Conservation (phyloP, 2,888 invertebrate genomes). For the Lacanobia oleracea region DNA sequence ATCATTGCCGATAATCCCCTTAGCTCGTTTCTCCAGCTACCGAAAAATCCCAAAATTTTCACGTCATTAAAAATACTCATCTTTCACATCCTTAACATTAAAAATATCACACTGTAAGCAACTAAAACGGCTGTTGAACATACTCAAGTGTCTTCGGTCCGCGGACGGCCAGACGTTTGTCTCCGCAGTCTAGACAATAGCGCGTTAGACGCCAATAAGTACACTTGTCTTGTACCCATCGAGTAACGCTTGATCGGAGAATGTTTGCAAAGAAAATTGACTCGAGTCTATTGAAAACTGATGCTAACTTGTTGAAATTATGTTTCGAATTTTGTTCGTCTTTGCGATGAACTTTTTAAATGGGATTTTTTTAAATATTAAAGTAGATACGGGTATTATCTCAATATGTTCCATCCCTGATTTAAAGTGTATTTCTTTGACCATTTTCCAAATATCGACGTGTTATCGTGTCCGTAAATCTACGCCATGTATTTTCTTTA, state of each 20-base stretch:
- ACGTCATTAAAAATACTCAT: background rate
- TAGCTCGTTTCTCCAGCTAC: background rate
- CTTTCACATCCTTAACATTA: background rate
- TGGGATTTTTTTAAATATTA: too few relatives aligned
- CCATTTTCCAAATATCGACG: background rate
- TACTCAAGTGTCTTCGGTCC: constrained; percentile 45
- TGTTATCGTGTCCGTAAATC: background rate
- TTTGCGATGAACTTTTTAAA: background rate
- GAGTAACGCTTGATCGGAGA: constrained; percentile 34
- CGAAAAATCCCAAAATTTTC: background rate
- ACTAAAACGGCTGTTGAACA: constrained; percentile 39
- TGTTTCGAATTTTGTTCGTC: constrained; percentile 19
- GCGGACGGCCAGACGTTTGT: constrained; percentile 68
- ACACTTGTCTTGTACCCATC: constrained; percentile 57
- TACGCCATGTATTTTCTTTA: background rate
- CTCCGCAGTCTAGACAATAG: constrained; percentile 74
- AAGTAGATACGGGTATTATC: too few relatives aligned
- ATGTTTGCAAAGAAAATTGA: constrained; percentile 59
- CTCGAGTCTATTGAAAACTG: constrained; percentile 31
- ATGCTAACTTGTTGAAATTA: constrained; percentile 26
- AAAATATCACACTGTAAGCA: constrained; percentile 30
- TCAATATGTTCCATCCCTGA: too few relatives aligned
- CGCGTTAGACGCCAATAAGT: constrained; percentile 64
- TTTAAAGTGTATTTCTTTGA: background rate
- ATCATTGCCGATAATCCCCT: too few relatives aligned